A percentile compares a stretch with the other conserved stretches of the same genome.
These are phyloP conservation scores for Phainopepla nitens DNA, from an alignment of 2,113 vertebrate genomes.

Conservation along the genomic window DNA sequence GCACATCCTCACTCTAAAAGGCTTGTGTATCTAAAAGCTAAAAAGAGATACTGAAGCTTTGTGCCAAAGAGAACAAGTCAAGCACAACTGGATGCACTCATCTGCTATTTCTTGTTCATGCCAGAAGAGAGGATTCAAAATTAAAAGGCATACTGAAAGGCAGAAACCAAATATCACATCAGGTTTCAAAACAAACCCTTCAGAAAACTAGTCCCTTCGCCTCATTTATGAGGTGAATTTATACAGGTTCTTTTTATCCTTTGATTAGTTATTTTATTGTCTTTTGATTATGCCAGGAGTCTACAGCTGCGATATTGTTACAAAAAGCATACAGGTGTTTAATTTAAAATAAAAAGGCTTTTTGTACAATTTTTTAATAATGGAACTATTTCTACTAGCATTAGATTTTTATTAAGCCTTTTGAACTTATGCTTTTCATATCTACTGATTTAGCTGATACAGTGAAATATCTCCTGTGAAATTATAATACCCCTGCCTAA, in stretches of 20 bases:
- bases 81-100: not conserved
- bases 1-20: not conserved
- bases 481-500: not conserved
- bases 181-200: not conserved
- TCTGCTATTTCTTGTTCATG: not conserved
- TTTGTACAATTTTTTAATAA: not conserved
- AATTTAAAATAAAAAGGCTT: conserved; percentile 8
- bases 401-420: not conserved
- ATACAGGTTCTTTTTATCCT: not conserved
- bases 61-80: not conserved
- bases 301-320: not conserved
- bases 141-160: not conserved
- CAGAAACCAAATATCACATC: not conserved
- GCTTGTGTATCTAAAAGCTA: not conserved
- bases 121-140: not conserved
- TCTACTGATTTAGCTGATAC: not conserved
- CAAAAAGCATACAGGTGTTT: not conserved
- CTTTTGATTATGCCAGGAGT: not conserved
- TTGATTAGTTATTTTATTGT: not conserved
- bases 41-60: not conserved
- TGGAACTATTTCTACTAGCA: not conserved
- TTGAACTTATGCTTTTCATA: not conserved
- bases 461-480: not conserved
- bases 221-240: not conserved
- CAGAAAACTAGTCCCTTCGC: not conserved